Conservation (phyloP, 2,797 vertebrate genomes). For the Dryobates pubescens region DNA sequence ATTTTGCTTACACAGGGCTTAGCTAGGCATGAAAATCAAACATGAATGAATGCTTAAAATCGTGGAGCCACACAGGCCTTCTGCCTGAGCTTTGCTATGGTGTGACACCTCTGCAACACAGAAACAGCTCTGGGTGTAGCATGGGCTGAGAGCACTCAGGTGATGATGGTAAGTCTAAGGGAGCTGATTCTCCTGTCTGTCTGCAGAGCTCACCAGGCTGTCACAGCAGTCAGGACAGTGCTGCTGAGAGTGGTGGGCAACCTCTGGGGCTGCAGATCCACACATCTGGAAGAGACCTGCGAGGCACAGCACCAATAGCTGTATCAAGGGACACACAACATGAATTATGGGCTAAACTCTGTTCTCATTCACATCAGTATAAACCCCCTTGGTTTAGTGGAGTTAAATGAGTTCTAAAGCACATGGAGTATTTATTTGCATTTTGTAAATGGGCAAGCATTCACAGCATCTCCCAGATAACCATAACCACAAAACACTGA, state of each 20-base stretch:
- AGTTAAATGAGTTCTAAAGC: not conserved
- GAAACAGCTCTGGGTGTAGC: not conserved
- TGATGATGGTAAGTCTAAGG: rapidly evolving
- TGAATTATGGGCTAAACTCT: not conserved
- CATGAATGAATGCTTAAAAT: conserved; percentile 57
- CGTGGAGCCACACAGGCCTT: not conserved
- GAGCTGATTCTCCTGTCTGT: not conserved
- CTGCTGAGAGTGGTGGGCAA: not conserved
- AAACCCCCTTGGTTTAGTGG: not conserved
- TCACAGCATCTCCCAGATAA: not conserved
- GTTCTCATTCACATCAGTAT: not conserved
- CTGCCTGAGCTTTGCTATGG: conserved; percentile 8
- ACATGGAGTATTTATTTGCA: not conserved
- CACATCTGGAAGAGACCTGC: not conserved
- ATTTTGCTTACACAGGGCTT: conserved; percentile 46
- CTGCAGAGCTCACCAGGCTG: not conserved
- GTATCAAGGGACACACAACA: not conserved
- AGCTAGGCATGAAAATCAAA: conserved; percentile 54
- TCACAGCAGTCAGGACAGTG: not conserved
- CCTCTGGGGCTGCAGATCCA: not conserved
- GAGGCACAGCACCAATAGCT: not conserved
- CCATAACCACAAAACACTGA: not conserved
- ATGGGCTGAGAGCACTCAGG: not conserved
- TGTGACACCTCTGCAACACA: not conserved
- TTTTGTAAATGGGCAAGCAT: not conserved